Evolutionary conservation across 2,113 vertebrate genomes (phyloP).

Genomic region (Tauraco erythrolophus): DNA sequence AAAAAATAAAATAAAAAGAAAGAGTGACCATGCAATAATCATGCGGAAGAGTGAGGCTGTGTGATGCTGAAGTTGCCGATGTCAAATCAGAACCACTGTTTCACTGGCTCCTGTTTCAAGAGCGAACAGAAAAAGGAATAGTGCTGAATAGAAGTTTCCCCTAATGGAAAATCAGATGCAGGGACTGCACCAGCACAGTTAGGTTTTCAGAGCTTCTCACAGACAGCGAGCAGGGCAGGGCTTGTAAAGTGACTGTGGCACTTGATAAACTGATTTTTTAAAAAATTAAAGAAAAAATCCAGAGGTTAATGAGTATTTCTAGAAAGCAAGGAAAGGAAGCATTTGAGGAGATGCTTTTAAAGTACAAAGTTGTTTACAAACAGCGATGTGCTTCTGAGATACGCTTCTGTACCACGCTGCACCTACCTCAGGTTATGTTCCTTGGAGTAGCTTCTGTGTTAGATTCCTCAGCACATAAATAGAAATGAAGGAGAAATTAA

Average conservation of each 20-base stretch:
- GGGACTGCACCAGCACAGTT: neutral
- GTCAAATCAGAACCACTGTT: neutral
- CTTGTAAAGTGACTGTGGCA: neutral
- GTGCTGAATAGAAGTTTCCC: neutral
- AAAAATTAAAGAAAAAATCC: neutral
- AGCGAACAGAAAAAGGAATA: neutral
- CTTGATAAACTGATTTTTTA: neutral
- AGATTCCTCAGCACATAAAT: neutral
- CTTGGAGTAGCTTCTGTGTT: neutral
- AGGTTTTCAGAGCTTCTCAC: neutral
- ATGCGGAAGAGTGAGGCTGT: neutral
- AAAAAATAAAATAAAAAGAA: too few relatives aligned
- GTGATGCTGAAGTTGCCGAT: neutral
- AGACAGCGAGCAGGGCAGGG: neutral
- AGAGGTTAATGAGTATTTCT: neutral
- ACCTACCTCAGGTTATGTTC: neutral
- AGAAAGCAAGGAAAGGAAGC: neutral
- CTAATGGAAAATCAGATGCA: neutral
- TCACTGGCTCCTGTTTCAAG: neutral
- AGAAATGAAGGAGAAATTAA: neutral
- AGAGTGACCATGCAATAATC: neutral
- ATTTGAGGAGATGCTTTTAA: neutral
- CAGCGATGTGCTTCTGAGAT: neutral
- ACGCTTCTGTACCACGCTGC: accelerated
- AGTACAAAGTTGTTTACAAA: neutral